Percentiles rank a stretch among this genome's conserved stretches.
phyloP scores from a whole-genome alignment of 2,797 vertebrate genomes.

The Smutsia gigantea region DNA sequence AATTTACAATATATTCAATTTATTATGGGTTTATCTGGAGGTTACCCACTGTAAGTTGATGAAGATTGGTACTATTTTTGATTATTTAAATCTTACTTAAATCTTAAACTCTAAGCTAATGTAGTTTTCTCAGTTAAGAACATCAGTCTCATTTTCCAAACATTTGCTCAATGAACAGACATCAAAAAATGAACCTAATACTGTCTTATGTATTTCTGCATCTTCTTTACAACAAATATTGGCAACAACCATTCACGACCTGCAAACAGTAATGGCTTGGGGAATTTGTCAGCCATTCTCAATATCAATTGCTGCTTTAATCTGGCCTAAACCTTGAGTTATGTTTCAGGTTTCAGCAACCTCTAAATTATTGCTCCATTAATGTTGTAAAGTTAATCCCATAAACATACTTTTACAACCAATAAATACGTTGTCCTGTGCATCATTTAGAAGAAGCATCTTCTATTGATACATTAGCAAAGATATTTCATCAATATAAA shows the following conservation, averaged over 20 bases:
- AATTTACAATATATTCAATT: too few relatives aligned
- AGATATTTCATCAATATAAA: constrained; percentile 48
- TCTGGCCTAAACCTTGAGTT: constrained; percentile 65
- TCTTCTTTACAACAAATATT: constrained; percentile 46
- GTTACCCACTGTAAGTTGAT: too few relatives aligned
- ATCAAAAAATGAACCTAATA: constrained; percentile 53
- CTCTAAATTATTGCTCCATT: constrained; percentile 74
- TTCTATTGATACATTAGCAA: constrained; percentile 45
- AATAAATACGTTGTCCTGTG: constrained; percentile 31
- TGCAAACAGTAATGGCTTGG: constrained; percentile 40
- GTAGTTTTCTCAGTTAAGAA: background rate
- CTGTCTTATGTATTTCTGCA: background rate
- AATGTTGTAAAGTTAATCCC: constrained; percentile 67
- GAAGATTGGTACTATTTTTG: background rate
- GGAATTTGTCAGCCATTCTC: constrained; percentile 68
- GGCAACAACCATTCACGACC: constrained; percentile 28
- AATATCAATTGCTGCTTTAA: constrained; percentile 70
- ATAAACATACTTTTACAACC: constrained; percentile 69
- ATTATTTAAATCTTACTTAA: background rate
- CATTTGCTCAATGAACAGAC: constrained; percentile 46
- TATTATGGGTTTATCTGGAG: too few relatives aligned
- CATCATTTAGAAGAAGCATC: constrained; percentile 61
- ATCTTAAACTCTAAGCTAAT: background rate
- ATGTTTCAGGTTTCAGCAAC: constrained; percentile 41
- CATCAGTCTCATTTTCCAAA: background rate